Evolutionary conservation across 2,113 vertebrate genomes (phyloP), one percentile per base, ranked within the genome.

Genomic region (Phylloscopus trochiloides): DNA sequence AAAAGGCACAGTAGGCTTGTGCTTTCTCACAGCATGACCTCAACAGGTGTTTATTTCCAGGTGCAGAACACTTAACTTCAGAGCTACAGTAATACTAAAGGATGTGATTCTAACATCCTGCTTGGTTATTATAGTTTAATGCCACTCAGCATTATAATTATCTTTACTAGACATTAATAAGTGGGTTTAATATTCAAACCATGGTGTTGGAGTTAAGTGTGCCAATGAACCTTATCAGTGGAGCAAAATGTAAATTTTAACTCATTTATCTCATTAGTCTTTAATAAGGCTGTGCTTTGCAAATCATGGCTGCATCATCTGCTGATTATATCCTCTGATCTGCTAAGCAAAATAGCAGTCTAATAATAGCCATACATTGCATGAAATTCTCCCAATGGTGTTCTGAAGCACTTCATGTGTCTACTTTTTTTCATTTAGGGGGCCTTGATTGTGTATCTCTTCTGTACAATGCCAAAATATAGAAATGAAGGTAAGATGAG

Each of bases 161-260:
- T 55, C 96, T 97, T 97, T 96, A 68, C 70, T 93, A 94, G 84
- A 66, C 68, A 57, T 95, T 88, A 97, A 95, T 98, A 95, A 94
- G 63, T 82, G 96, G 90, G 80, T 94, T 97, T 98, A 97, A 97
- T 97, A 97, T 96, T 94, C 94, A 87, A 94, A 86, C 82, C 48
- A 48, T 97, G 94, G 77, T 97, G 78, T 96, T 97, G 96, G 92
- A 97, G 95, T 94, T 97, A 97, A 94, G 81, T 95, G 71, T 97
- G 91, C 94, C 90, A 88, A 95, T 94, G 96, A 95, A 93, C 93
- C 96, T 98, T 98, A 97, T 91, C 97, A 95, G 90, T 94, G 59
- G 85, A 97, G 90, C 92, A 95, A 97, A 97, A 93, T 95, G 80
- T 94, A 93, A 91, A 97, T 97, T 97, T 97, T 95, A 96, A 97